Evolutionary conservation across 2,113 vertebrate genomes (phyloP).

Genomic region (Dascyllus trimaculatus): DNA sequence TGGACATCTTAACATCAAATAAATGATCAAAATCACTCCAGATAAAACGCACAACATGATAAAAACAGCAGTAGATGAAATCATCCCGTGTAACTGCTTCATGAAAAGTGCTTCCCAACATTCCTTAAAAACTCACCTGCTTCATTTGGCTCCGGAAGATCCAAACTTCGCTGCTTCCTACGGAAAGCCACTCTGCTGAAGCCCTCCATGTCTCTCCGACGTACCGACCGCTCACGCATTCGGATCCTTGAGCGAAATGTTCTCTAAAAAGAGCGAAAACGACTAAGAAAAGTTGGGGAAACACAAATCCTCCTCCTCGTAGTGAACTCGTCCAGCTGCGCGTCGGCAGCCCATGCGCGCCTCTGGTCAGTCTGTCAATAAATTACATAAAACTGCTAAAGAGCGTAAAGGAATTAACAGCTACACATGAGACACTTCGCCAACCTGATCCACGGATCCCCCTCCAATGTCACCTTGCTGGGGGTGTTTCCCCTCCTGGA

Average conservation of each 20-base stretch:
- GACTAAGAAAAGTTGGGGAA: not conserved
- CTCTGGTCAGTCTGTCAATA: not conserved
- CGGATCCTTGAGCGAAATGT: not conserved
- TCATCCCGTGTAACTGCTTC: too few species aligned
- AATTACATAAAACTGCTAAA: not conserved
- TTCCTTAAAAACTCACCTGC: conserved; percentile 52
- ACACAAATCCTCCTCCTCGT: not conserved
- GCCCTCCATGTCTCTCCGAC: conserved; percentile 56
- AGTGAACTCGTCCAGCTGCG: not conserved
- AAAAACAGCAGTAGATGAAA: not conserved
- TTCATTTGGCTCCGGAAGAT: not conserved
- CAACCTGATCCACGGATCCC: not conserved
- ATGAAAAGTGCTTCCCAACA: not conserved
- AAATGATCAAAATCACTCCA: too few species aligned
- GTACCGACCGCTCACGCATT: conserved; percentile 56
- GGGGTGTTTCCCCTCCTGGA: conserved; percentile 1
- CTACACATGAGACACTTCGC: not conserved
- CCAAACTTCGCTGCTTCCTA: conserved; percentile 58
- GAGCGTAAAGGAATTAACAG: too few species aligned
- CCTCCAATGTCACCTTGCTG: conserved; percentile 17
- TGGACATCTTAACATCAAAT: too few species aligned
- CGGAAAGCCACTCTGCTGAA: conserved; percentile 79
- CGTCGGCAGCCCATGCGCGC: not conserved
- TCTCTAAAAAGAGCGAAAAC: not conserved
- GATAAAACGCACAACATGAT: not conserved